Evolutionary conservation across 2,113 vertebrate species (phyloP), one percentile per base, ranked within the genome.

Genomic region (Heterocephalus glaber): DNA sequence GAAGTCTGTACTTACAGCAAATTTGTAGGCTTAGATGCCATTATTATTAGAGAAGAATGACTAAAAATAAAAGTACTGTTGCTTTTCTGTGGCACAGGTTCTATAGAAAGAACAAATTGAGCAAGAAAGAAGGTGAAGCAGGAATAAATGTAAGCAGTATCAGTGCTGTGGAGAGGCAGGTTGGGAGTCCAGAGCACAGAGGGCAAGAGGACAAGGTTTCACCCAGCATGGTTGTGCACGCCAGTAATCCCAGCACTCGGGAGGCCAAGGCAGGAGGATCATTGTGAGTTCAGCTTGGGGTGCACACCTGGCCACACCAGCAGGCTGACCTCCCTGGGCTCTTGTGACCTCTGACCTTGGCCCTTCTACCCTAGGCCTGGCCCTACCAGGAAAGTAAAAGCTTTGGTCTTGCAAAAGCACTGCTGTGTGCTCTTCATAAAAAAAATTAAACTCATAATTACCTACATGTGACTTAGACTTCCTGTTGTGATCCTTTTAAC

Each of bases 101-200:
- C 9, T 86, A 12, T 35, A n/a, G 47, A 66, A 89, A 88, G 49
- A 92, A 83, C 38, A 89, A 89, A 92, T 44, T n/a, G 70, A 95
- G 8, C 61, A 38, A 86, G 82, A 66, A 56, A 81, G 93, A 87
- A 30, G 47, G 54, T n/a, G 74, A 87, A 87, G 54, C 86, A 93
- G 30, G 13, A 92, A 61, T 92, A 20, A 81, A 49, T 65, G 49
- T 41, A 63, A 56, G 47, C 58, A 77, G 54, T 14, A 9, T 70
- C 63, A 54, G 20, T 24, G 56, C 20, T 56, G 52, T 5, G 1
- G 20, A 94, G 68, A 68, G 26, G 10, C 41, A 83, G 70, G 35
- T 5, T 2, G 60, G 35, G 52, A 54, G 49, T 33, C 77, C 9
- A 30, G 22, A 65, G n/a, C 26, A 87, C n/a, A 79, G 44, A 56